These are phyloP conservation scores for Archocentrus centrarchus DNA, from an alignment of 2,113 vertebrate genomes.

Conservation along the genomic window DNA sequence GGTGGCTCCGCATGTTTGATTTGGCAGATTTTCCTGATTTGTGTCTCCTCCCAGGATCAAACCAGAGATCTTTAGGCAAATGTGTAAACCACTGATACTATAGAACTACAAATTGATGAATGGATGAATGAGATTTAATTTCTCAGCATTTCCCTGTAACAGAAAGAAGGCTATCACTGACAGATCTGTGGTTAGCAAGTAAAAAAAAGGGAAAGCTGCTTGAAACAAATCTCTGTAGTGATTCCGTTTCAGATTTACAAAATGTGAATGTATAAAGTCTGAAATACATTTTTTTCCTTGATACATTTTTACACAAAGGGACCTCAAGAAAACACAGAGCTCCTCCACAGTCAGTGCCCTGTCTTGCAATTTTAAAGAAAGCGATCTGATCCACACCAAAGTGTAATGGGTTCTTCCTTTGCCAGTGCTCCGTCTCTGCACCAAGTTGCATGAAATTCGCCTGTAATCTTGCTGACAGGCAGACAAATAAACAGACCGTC, in stretches of 20 bases:
- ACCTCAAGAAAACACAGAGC: background rate
- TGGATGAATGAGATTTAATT: background rate
- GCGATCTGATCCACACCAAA: background rate
- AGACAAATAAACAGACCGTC: background rate
- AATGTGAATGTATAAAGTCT: background rate
- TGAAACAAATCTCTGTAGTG: accelerated
- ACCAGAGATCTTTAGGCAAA: background rate
- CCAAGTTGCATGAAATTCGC: background rate
- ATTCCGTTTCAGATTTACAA: background rate
- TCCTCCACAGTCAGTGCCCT: background rate
- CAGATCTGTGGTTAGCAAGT: background rate
- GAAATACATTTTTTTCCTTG: background rate
- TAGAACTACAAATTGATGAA: background rate
- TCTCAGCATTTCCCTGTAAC: background rate
- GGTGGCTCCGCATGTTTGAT: background rate
- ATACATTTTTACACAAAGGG: background rate
- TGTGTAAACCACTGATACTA: background rate
- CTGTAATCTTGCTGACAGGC: background rate
- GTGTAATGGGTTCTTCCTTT: background rate
- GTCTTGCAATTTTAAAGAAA: conserved; percentile 2
- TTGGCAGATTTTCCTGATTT: background rate
- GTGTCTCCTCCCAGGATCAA: background rate
- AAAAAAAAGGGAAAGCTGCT: background rate
- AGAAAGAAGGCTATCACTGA: background rate
- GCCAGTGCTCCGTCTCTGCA: background rate